These are phyloP conservation scores for Tetragonisca angustula DNA, from an alignment of 2,888 invertebrate species.

Conservation along the genomic window DNA sequence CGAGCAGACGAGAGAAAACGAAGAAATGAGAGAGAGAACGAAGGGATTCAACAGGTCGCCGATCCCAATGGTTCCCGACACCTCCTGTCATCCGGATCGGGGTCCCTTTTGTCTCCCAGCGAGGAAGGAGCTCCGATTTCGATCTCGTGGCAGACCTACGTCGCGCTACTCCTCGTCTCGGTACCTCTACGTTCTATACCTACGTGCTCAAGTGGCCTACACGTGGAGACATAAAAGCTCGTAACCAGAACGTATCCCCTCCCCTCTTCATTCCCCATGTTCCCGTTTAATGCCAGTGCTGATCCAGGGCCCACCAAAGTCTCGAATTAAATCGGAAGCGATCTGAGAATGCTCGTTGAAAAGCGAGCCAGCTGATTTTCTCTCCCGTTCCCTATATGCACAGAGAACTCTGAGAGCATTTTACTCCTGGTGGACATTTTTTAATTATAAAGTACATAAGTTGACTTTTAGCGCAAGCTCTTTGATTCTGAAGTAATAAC, in stretches of 20 bases:
- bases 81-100: conserved; percentile 63
- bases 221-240: conserved; percentile 71
- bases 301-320: conserved; percentile 15
- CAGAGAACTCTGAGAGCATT: too few species aligned
- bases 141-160: conserved; percentile 70
- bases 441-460: too few species aligned
- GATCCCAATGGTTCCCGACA: conserved; percentile 65
- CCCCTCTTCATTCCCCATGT: neutral
- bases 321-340: conserved; percentile 61
- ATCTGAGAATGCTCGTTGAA: conserved; percentile 39
- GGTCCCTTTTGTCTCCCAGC: conserved; percentile 70
- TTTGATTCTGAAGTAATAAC: too few species aligned
- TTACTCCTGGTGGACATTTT: too few species aligned
- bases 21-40: neutral
- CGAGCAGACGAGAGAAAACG: neutral
- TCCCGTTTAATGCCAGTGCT: conserved; percentile 3
- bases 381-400: neutral
- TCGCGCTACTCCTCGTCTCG: conserved; percentile 47
- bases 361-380: conserved; percentile 14
- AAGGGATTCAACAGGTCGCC: conserved; percentile 65
- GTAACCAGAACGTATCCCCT: conserved; percentile 67
- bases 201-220: conserved; percentile 69
- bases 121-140: conserved; percentile 76
- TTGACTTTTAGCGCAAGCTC: too few species aligned
- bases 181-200: conserved; percentile 43